phyloP scores from a whole-genome alignment of 2,113 vertebrate genomes.

The Ctenodactylus gundi region DNA sequence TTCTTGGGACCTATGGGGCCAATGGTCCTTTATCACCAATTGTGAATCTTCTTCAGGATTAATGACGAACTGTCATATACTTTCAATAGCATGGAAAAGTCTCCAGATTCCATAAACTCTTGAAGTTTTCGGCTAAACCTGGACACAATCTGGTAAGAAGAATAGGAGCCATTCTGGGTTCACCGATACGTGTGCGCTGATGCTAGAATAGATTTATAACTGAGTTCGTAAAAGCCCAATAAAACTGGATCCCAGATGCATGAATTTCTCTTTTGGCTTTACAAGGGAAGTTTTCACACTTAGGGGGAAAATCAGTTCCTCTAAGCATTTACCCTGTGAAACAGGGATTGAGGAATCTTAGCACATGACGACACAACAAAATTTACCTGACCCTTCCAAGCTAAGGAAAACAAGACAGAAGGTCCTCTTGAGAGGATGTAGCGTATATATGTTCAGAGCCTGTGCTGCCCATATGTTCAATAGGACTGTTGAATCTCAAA shows the following conservation, averaged over 20 bases:
- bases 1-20: constrained; percentile 55
- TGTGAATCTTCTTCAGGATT: constrained; percentile 49
- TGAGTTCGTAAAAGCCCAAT: constrained; percentile 62
- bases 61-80: constrained; percentile 40
- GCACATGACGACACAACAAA: constrained; percentile 84
- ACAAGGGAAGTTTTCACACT: constrained; percentile 69
- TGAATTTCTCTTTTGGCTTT: constrained; percentile 70
- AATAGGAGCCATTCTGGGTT: constrained; percentile 54
- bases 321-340: constrained; percentile 80
- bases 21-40: constrained; percentile 45
- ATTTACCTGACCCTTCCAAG: constrained; percentile 89
- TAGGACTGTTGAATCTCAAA: constrained; percentile 90
- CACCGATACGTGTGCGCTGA: constrained; percentile 44
- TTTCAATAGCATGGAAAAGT: constrained; percentile 56
- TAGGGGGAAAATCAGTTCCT: constrained; percentile 55
- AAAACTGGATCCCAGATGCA: constrained; percentile 73
- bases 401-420: constrained; percentile 90
- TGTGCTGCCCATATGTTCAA: constrained; percentile 88
- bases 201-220: constrained; percentile 73
- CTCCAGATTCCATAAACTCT: constrained; percentile 66
- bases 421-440: constrained; percentile 86
- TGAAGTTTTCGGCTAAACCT: constrained; percentile 61
- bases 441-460: constrained; percentile 87
- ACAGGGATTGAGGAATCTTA: constrained; percentile 85
- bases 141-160: constrained; percentile 66